Percentiles rank a stretch among this genome's conserved stretches.
Evolutionary conservation across 2,797 vertebrate genomes (phyloP).

Genomic region (Aldrovandia affinis): DNA sequence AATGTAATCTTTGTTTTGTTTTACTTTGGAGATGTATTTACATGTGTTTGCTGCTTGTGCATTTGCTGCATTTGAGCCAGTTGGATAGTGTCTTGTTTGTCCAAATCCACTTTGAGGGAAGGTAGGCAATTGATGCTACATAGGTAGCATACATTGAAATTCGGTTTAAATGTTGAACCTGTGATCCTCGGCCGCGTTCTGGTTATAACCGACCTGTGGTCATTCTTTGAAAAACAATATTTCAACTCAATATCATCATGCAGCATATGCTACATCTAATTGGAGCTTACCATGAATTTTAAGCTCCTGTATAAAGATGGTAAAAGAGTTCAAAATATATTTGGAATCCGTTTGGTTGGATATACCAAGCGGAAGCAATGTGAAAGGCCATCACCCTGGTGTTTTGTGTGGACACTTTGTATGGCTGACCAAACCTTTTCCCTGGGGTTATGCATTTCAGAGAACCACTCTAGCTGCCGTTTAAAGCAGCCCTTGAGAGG

Average conservation of each 20-base stretch:
- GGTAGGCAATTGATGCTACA: neutral
- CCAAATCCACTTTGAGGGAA: neutral
- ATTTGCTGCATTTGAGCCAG: constrained; percentile 17
- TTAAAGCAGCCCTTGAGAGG: neutral
- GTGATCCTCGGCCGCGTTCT: neutral
- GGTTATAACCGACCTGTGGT: neutral
- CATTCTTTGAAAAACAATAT: neutral
- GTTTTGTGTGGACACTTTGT: neutral
- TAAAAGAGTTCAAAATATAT: neutral
- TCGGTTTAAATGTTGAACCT: neutral
- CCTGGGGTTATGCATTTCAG: neutral
- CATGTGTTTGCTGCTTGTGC: constrained; percentile 6
- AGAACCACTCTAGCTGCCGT: neutral
- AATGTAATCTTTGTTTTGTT: neutral
- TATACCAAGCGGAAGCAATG: neutral
- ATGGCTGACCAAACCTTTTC: neutral
- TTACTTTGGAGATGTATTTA: neutral
- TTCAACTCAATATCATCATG: neutral
- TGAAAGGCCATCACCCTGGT: neutral
- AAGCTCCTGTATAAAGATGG: neutral
- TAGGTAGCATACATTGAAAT: neutral
- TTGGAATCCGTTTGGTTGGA: neutral
- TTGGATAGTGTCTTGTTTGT: neutral
- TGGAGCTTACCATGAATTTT: neutral
- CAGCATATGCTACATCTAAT: neutral